Conservation (phyloP, 2,113 vertebrate species). For the Parus major region DNA sequence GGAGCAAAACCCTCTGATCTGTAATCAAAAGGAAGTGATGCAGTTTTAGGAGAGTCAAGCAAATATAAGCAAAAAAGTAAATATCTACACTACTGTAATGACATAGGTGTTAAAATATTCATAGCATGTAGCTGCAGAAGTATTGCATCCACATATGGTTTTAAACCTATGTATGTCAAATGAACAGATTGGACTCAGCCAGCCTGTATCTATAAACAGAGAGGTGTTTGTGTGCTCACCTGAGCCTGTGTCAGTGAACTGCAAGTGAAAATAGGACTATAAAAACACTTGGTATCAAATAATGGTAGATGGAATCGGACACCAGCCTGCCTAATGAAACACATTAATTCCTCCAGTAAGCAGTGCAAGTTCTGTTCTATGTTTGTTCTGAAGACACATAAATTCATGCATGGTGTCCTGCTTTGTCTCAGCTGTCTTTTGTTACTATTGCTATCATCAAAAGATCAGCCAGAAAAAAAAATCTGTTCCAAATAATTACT, state of each 20-base stretch:
- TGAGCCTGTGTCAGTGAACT: background rate
- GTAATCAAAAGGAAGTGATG: background rate
- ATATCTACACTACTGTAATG: no score
- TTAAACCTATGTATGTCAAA: background rate
- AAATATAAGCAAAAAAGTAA: background rate
- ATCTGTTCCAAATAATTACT: background rate
- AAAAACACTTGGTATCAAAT: background rate
- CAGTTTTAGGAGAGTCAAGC: background rate
- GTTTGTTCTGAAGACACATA: background rate
- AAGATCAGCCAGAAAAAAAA: background rate
- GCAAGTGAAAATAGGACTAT: background rate
- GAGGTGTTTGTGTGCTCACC: background rate
- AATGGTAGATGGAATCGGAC: background rate
- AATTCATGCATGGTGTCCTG: background rate
- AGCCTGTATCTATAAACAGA: background rate
- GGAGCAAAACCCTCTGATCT: background rate
- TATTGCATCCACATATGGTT: background rate
- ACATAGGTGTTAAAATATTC: background rate
- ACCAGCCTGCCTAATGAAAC: background rate
- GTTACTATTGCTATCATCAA: background rate
- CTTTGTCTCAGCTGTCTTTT: background rate
- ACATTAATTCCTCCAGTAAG: background rate
- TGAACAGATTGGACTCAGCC: background rate
- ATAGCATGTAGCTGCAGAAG: background rate
- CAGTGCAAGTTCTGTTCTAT: background rate